Evolutionary conservation across 2,888 invertebrate genomes (phyloP).

Genomic region (Hedya salicella): DNA sequence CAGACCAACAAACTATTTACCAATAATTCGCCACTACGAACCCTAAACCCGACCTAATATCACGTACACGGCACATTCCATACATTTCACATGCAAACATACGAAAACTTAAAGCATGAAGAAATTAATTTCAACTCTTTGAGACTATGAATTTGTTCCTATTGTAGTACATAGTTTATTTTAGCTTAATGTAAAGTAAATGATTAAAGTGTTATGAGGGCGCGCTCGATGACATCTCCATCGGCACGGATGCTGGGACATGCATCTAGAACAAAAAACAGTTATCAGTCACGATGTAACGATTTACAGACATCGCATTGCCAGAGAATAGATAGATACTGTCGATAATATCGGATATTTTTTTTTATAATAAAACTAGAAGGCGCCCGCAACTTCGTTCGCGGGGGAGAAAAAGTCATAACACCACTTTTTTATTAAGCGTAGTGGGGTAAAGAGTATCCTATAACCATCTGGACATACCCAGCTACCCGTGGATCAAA

Average conservation of each 20-base stretch:
- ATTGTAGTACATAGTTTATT: constrained; percentile 71
- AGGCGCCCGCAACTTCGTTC: no score
- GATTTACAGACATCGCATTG: no score
- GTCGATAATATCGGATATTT: no score
- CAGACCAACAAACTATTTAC: constrained; percentile 27
- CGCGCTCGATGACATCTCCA: constrained; percentile 73
- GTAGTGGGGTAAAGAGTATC: no score
- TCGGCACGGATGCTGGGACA: constrained; percentile 63
- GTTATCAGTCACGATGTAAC: no score
- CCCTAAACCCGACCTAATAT: constrained; percentile 38
- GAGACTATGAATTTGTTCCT: constrained; percentile 82
- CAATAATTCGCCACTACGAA: constrained; percentile 17
- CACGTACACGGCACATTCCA: constrained; percentile 36
- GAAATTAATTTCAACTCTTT: constrained; percentile 69
- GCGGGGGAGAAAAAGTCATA: no score
- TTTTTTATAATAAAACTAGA: no score
- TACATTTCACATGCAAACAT: constrained; percentile 58
- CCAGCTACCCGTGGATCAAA: no score
- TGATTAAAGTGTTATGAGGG: constrained; percentile 77
- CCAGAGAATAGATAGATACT: no score
- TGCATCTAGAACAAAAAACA: constrained; percentile 55
- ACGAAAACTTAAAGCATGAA: constrained; percentile 80
- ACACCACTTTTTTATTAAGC: no score
- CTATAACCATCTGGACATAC: no score
- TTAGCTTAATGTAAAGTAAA: constrained; percentile 67